A percentile compares a stretch with the other conserved stretches of the same genome.
Conservation (phyloP, 30 jellyfish, hydroid and myxozoan genomes). For the Turritopsis rubra region DNA sequence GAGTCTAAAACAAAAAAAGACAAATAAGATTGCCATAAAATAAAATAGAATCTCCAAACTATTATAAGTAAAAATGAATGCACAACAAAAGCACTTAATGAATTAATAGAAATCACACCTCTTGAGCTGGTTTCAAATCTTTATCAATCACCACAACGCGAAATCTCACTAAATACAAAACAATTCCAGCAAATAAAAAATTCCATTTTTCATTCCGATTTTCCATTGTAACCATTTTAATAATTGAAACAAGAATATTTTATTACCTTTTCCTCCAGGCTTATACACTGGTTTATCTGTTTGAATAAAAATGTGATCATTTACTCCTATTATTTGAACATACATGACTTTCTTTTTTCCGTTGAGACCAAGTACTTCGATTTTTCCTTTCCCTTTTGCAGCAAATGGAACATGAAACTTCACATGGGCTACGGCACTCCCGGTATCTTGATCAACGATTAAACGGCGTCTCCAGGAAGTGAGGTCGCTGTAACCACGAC, state of each 20-base stretch:
- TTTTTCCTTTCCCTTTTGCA: neutral
- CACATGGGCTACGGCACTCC: neutral
- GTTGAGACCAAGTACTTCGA: neutral
- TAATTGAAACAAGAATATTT: neutral
- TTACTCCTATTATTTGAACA: conserved; percentile 1
- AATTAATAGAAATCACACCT: neutral
- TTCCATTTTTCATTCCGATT: neutral
- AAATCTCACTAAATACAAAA: conserved; percentile 13
- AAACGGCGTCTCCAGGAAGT: neutral
- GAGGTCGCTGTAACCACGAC: neutral
- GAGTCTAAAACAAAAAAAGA: neutral
- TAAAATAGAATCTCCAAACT: too few relatives aligned
- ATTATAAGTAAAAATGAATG: neutral
- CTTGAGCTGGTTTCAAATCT: conserved; percentile 13
- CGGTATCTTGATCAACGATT: neutral
- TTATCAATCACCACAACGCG: conserved; percentile 32
- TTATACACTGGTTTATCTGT: conserved; percentile 93
- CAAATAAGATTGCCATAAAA: neutral
- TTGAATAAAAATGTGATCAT: conserved; percentile 46
- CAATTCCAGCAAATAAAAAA: too few relatives aligned
- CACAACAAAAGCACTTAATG: neutral
- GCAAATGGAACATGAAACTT: neutral
- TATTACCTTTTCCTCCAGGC: conserved; percentile 90
- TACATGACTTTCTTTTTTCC: conserved; percentile 11
- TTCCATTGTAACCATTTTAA: neutral